Evolutionary conservation across 2,888 invertebrate species (phyloP).

Genomic region (Ectobius pallidus): DNA sequence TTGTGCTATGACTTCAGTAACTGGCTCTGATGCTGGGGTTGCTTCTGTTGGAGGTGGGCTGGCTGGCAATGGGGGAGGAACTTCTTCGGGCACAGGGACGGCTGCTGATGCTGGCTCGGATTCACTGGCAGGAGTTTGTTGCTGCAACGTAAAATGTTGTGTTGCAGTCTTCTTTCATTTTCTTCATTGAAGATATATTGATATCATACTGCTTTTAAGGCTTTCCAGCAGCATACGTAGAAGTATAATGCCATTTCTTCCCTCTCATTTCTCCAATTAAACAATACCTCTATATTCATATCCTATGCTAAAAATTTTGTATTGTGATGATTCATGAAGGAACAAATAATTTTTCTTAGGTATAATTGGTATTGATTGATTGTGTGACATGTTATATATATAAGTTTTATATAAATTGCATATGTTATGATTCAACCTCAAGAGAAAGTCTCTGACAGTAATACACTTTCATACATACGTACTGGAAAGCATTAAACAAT

Average conservation of each 20-base stretch:
- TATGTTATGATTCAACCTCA: no score
- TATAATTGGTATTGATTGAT: no score
- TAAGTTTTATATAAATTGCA: no score
- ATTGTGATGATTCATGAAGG: no score
- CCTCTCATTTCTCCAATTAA: neutral
- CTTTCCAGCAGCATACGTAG: neutral
- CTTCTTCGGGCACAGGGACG: slow-evolving; percentile 18
- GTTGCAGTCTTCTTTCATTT: neutral
- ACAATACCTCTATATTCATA: no score
- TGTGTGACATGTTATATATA: no score
- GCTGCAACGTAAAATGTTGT: slow-evolving; percentile 1
- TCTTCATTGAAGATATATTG: no score
- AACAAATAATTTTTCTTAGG: no score
- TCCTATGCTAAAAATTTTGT: no score
- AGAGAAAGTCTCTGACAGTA: no score
- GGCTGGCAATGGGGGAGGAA: slow-evolving; percentile 39
- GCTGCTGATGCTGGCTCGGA: neutral
- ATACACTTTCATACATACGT: no score
- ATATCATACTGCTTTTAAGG: neutral
- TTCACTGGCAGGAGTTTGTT: slow-evolving; percentile 11
- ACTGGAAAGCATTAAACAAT: no score
- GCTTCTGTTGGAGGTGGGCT: slow-evolving; percentile 36
- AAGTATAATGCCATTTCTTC: neutral
- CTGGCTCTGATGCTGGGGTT: slow-evolving; percentile 16
- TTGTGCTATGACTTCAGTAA: neutral